Evolutionary conservation across 1,140 invertebrate species (phyloP).

Genomic region (Odontomachus brunneus): DNA sequence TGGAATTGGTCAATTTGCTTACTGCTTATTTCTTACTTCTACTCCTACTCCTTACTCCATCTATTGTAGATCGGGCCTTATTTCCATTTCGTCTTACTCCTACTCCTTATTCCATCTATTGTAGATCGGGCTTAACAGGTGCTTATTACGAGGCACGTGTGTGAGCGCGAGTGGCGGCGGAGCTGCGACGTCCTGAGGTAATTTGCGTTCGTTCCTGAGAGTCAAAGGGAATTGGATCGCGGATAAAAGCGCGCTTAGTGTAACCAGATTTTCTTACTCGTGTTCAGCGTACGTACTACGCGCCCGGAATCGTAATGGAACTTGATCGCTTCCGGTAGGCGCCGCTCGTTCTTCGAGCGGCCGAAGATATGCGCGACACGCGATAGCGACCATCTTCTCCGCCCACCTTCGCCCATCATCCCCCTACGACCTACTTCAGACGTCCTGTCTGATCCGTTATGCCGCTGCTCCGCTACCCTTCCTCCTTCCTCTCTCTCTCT

Average conservation of each 20-base stretch:
- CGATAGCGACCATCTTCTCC: constrained; percentile 38
- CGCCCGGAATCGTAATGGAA: constrained; percentile 49
- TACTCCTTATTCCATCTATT: no score
- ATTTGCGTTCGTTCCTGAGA: constrained; percentile 1
- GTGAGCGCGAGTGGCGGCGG: not conserved
- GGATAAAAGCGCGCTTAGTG: constrained; percentile 36
- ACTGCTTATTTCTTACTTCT: no score
- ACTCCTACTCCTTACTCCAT: no score
- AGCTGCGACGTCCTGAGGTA: not conserved
- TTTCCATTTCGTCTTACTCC: no score
- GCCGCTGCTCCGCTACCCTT: constrained; percentile 3
- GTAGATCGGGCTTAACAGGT: no score
- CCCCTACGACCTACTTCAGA: constrained; percentile 39
- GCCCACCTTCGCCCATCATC: not conserved
- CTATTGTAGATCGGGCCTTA: no score
- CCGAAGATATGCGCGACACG: constrained; percentile 47
- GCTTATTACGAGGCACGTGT: not conserved
- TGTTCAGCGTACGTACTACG: constrained; percentile 23
- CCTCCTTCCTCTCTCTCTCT: constrained; percentile 23
- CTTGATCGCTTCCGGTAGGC: constrained; percentile 41
- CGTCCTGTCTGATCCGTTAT: constrained; percentile 37
- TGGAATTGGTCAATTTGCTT: no score
- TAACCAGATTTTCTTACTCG: constrained; percentile 36
- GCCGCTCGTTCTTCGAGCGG: constrained; percentile 15
- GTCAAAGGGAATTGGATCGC: constrained; percentile 29